phyloP scores from a whole-genome alignment of 2,113 vertebrate genomes.

The Petroica traversi region DNA sequence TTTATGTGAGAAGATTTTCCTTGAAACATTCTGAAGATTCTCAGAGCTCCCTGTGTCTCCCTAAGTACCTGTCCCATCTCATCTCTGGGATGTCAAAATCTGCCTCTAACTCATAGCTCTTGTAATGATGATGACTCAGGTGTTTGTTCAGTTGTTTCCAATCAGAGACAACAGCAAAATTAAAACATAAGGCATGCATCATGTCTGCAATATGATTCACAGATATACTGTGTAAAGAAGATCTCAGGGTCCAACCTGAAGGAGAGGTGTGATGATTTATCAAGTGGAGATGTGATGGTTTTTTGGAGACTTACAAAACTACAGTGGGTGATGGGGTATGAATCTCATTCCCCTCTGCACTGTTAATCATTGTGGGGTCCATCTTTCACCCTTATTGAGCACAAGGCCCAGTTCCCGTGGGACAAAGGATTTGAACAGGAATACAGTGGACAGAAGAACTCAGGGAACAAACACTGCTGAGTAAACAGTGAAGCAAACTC shows the following conservation, averaged over 20 bases:
- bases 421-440: not conserved
- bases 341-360: not conserved
- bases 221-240: not conserved
- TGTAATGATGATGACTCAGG: not conserved
- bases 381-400: not conserved
- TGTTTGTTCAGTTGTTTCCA: not conserved
- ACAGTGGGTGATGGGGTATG: accelerated
- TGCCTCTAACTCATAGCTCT: not conserved
- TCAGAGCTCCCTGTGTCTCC: not conserved
- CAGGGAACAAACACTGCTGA: not conserved
- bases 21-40: not conserved
- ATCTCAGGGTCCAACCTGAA: not conserved
- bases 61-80: not conserved
- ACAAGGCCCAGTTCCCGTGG: not conserved
- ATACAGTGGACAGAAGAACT: not conserved
- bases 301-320: not conserved
- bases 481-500: not conserved
- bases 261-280: not conserved
- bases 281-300: not conserved
- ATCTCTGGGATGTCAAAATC: not conserved
- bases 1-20: not conserved
- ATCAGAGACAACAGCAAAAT: not conserved
- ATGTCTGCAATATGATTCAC: not conserved
- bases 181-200: not conserved
- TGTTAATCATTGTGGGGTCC: not conserved